phyloP scores from a whole-genome alignment of 2,888 invertebrate genomes.

The Mimumesa dahlbomi region DNA sequence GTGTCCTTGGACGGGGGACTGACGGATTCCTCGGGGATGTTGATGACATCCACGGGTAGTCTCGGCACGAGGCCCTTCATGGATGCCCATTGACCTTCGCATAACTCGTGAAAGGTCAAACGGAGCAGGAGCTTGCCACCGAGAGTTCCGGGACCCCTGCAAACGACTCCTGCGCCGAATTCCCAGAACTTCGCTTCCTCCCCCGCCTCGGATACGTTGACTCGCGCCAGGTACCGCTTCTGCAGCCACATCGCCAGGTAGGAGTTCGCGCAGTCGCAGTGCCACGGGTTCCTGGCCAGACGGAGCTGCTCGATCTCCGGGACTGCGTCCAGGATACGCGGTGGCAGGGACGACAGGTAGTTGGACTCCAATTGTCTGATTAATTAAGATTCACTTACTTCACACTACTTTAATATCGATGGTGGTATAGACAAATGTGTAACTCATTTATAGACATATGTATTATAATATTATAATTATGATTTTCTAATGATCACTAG shows the following conservation, averaged over 20 bases:
- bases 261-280: slow-evolving; percentile 88
- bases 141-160: slow-evolving; percentile 87
- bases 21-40: too few relatives aligned
- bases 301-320: slow-evolving; percentile 85
- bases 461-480: too few relatives aligned
- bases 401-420: too few relatives aligned
- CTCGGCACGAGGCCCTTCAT: slow-evolving; percentile 87
- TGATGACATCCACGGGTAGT: slow-evolving; percentile 80
- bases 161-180: slow-evolving; percentile 78
- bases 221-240: slow-evolving; percentile 59
- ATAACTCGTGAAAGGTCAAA: slow-evolving; percentile 87
- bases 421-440: too few relatives aligned
- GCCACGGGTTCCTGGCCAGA: slow-evolving; percentile 90
- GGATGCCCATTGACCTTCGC: slow-evolving; percentile 90
- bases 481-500: too few relatives aligned
- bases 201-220: slow-evolving; percentile 31
- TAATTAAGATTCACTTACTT: too few relatives aligned
- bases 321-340: slow-evolving; percentile 85
- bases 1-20: background rate
- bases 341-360: slow-evolving; percentile 86
- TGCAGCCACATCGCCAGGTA: slow-evolving; percentile 85
- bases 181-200: slow-evolving; percentile 67
- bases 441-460: too few relatives aligned
- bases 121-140: slow-evolving; percentile 86
- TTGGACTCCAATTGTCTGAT: slow-evolving; percentile 89